These are phyloP conservation scores for Chloroceryle aenea DNA, from an alignment of 2,113 vertebrate genomes.

Conservation along the genomic window DNA sequence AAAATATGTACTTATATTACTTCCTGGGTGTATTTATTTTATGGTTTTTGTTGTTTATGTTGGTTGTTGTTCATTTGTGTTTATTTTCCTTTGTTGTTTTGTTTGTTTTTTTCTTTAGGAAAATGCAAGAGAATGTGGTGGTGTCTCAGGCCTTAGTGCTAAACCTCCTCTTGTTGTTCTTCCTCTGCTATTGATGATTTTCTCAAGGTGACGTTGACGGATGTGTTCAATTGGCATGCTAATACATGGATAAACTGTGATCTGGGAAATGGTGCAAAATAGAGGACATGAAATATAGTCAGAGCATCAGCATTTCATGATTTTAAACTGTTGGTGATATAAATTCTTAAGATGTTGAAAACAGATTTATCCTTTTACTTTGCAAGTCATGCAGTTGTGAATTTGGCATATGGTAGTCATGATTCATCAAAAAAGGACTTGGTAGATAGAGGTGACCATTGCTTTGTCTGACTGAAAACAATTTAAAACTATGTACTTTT, in stretches of 20 bases:
- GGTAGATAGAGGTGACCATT: conserved; percentile 84
- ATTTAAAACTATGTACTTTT: conserved; percentile 95
- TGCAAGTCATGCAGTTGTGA: conserved; percentile 91
- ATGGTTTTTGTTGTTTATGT: neutral
- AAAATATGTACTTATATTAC: neutral
- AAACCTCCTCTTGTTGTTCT: conserved; percentile 74
- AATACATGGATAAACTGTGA: conserved; percentile 83
- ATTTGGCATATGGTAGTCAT: conserved; percentile 77
- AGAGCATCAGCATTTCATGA: conserved; percentile 87
- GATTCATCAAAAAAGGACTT: conserved; percentile 80
- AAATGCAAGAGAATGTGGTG: conserved; percentile 94
- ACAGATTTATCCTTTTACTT: conserved; percentile 86
- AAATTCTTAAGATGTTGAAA: conserved; percentile 80
- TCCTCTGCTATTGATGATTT: conserved; percentile 76
- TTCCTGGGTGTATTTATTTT: neutral
- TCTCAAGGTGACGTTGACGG: conserved; percentile 91
- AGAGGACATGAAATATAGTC: conserved; percentile 81
- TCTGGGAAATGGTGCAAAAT: conserved; percentile 81
- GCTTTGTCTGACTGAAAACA: conserved; percentile 90
- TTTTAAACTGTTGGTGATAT: conserved; percentile 85
- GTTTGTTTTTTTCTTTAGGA: conserved; percentile 75
- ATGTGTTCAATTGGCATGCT: conserved; percentile 82
- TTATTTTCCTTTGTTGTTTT: neutral
- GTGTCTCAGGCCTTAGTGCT: conserved; percentile 78
- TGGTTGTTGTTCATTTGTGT: neutral